A percentile compares a stretch with the other conserved stretches of the same genome.
Evolutionary conservation across 2,797 vertebrate species (phyloP).

Genomic region (Scomberomorus guttatus): DNA sequence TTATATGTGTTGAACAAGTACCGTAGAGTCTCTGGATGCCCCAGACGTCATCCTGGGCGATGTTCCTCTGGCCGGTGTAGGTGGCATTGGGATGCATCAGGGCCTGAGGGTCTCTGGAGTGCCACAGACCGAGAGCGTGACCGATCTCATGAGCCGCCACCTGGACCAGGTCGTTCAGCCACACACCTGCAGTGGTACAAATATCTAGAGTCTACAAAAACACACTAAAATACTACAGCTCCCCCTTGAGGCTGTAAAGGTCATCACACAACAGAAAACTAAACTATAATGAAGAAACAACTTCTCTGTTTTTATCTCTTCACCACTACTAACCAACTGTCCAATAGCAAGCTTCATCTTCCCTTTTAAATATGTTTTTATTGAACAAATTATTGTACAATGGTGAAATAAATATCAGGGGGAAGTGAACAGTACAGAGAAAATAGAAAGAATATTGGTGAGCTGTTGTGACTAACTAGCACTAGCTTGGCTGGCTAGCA

Average conservation of each 20-base stretch:
- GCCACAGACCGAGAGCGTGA: conserved; percentile 90
- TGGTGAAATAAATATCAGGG: no score
- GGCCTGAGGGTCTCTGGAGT: conserved; percentile 84
- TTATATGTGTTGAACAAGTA: conserved; percentile 31
- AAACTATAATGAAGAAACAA: no score
- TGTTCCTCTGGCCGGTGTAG: conserved; percentile 85
- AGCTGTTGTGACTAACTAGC: no score
- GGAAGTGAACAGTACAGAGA: no score
- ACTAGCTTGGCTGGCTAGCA: no score
- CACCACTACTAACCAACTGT: no score
- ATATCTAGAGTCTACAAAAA: not conserved
- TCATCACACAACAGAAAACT: not conserved
- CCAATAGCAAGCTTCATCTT: no score
- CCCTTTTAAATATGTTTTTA: no score
- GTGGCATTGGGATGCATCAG: conserved; percentile 92
- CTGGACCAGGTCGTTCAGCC: conserved; percentile 91
- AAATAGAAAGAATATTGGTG: no score
- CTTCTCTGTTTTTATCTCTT: no score
- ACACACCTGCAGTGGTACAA: conserved; percentile 81
- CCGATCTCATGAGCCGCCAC: conserved; percentile 91
- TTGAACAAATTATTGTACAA: no score
- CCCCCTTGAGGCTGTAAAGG: no score
- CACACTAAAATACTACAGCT: not conserved
- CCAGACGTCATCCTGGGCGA: conserved; percentile 88
- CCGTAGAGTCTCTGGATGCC: conserved; percentile 90